Conservation (phyloP, 2,113 vertebrate species). For the Actenoides lindsayi region DNA sequence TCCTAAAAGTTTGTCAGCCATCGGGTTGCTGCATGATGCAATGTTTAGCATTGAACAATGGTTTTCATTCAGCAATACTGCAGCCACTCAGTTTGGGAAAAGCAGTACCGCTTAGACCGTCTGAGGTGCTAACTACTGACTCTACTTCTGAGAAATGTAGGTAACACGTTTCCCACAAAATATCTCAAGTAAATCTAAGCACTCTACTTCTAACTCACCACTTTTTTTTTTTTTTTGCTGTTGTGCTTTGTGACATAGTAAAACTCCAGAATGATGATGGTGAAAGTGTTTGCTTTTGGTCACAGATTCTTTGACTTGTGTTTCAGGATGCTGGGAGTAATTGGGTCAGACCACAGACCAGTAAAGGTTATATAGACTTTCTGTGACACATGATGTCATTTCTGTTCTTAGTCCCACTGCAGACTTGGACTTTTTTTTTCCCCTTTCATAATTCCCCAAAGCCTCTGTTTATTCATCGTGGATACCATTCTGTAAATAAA, state of each 20-base stretch:
- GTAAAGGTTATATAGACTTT: background rate
- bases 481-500: background rate
- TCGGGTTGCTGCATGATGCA: background rate
- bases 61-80: background rate
- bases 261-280: background rate
- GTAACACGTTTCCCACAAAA: background rate
- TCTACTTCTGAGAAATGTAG: background rate
- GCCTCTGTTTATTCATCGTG: background rate
- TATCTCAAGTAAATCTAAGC: background rate
- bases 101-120: background rate
- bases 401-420: background rate
- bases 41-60: background rate
- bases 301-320: background rate
- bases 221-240: background rate
- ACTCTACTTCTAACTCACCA: background rate
- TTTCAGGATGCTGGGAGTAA: background rate
- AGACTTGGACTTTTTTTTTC: background rate
- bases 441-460: background rate
- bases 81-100: background rate
- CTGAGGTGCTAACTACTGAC: background rate
- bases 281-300: background rate
- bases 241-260: background rate
- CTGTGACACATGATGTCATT: background rate
- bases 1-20: background rate
- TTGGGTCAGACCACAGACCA: conserved; percentile 1